These are phyloP conservation scores for Metridium senile DNA, from an alignment of 92 coral and sea anemone genomes.

Conservation along the genomic window DNA sequence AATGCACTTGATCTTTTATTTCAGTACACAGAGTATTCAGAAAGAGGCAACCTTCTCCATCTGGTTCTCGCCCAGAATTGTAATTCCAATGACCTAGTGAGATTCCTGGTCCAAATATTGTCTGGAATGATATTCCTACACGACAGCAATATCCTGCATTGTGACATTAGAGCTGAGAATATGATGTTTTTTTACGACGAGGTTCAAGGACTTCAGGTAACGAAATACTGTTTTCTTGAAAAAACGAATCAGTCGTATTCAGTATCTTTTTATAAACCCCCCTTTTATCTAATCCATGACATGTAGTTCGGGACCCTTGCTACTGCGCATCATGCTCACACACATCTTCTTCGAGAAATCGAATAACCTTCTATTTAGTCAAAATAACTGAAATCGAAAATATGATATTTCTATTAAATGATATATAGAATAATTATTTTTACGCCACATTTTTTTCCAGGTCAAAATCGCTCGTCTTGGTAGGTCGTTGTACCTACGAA, in stretches of 20 bases:
- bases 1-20: not conserved
- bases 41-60: conserved; percentile 7
- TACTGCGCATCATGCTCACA: too few species aligned
- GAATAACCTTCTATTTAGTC: too few species aligned
- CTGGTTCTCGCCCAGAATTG: not conserved
- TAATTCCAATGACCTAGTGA: not conserved
- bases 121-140: conserved; percentile 10
- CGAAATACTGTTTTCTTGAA: too few species aligned
- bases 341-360: too few species aligned
- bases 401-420: not conserved
- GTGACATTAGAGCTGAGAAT: conserved; percentile 25
- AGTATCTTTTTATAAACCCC: not conserved
- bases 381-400: not conserved
- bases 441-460: too few species aligned
- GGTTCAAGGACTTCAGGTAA: not conserved
- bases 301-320: too few species aligned
- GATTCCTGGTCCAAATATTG: conserved; percentile 10
- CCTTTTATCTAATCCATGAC: not conserved
- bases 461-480: conserved; percentile 30
- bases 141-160: conserved; percentile 15
- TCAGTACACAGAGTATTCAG: conserved; percentile 20
- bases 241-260: too few species aligned
- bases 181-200: conserved; percentile 16
- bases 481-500: conserved; percentile 6
- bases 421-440: too few species aligned